Base-by-base conservation (phyloP, 1,140 invertebrate species). In the Habropoda laboriosa region DNA sequence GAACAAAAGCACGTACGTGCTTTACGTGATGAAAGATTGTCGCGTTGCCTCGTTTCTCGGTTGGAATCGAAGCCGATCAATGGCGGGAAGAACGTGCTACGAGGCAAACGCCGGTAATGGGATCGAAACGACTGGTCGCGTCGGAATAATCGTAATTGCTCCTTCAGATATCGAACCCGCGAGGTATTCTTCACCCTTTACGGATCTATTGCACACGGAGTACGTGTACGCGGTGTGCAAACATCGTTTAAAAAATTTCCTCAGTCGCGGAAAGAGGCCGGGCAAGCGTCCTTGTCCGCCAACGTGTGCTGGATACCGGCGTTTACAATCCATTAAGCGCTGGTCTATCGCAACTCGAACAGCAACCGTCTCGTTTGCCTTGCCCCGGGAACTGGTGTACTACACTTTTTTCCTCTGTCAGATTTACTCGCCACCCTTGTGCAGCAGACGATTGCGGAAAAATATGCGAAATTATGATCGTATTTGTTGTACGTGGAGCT, bases 311-410 rank as follows among this genome's bases (percentile, higher is more conserved):
- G 71, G 71, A 68, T 70, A 10, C 66, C 38, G 58, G 40, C 63
- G 58, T 51, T 42, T 35, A 68, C 30, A 30, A 64, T 55, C 40
- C 42, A 75, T 63, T 45, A 53, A 82, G 6, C 63, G 72, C 18
- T 61, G 55, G 47, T 60, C 64, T 64, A 68, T 83, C 47, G 27
- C 21, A 3, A 32, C 63, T 83, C 60, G 58, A 64, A 76, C n/a
- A 83, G 32, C 7, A 38, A 81, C 49, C n/a, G 72, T 80, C 73
- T 61, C 55, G 38, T 30, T 76, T 80, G 55, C 58, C 68, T 42
- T 80, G 61, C 21, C 18, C 40, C 58, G 61, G 27, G 6, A n/a
- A n/a, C n/a, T n/a, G n/a, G 47, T 1, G 21, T 0, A 18, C 5
- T 63, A 49, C 40, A 5, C 53, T 27, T 32, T 61, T 42, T 32